phyloP scores from a whole-genome alignment of 2,113 vertebrate genomes.

The Leucoraja erinaceus region DNA sequence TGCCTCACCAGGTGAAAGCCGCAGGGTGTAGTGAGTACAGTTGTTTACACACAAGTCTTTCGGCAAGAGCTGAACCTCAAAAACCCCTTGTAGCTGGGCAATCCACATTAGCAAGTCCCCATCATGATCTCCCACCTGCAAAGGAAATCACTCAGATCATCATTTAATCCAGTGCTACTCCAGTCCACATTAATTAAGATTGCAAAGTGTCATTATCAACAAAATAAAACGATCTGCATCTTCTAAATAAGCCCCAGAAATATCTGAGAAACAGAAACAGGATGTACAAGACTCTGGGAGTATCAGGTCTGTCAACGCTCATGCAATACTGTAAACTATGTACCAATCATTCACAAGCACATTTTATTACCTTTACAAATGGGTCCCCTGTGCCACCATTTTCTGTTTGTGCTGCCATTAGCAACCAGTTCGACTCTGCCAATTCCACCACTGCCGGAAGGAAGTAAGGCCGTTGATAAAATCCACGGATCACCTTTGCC shows the following conservation, averaged over 20 bases:
- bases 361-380: slow-evolving; percentile 19
- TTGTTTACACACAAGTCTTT: background rate
- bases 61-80: slow-evolving; percentile 30
- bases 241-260: too few relatives aligned
- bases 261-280: background rate
- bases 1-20: slow-evolving; percentile 16
- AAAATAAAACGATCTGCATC: background rate
- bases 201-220: background rate
- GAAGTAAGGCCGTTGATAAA: slow-evolving; percentile 30
- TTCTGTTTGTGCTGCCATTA: background rate
- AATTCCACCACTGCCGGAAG: slow-evolving; percentile 22
- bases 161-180: background rate
- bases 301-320: background rate
- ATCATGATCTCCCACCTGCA: slow-evolving; percentile 26
- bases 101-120: slow-evolving; percentile 34
- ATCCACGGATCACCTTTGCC: slow-evolving; percentile 15
- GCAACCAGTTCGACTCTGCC: slow-evolving; percentile 33
- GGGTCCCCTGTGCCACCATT: background rate
- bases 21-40: background rate
- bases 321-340: background rate
- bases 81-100: slow-evolving; percentile 18
- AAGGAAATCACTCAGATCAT: background rate
- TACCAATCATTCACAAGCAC: background rate
- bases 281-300: background rate
- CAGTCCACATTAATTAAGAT: background rate